Evolutionary conservation across 2,797 vertebrate genomes (phyloP).

Genomic region (Macropodus opercularis): DNA sequence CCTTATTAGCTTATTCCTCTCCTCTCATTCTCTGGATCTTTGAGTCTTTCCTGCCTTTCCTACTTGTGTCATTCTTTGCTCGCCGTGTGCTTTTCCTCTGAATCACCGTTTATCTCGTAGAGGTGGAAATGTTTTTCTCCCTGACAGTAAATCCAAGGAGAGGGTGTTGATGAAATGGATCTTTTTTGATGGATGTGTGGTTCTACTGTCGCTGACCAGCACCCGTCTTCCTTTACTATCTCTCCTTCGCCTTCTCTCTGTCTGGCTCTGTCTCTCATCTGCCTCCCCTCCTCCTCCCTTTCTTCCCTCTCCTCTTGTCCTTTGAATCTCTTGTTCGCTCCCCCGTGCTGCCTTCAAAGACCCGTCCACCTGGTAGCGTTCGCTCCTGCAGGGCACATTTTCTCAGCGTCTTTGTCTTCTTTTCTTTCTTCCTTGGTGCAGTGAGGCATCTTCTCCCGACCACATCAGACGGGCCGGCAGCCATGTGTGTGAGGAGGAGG

Average conservation of each 20-base stretch:
- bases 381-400: slow-evolving; percentile 31
- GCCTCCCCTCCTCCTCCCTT: background rate
- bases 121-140: too few relatives aligned
- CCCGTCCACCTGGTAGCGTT: slow-evolving; percentile 34
- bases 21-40: too few relatives aligned
- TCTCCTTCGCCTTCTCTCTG: too few relatives aligned
- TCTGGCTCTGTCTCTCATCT: slow-evolving; percentile 6
- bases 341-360: slow-evolving; percentile 35
- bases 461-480: slow-evolving; percentile 52
- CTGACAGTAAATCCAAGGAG: too few relatives aligned
- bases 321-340: slow-evolving; percentile 27
- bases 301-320: too few relatives aligned
- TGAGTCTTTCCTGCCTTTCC: slow-evolving; percentile 1
- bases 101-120: too few relatives aligned
- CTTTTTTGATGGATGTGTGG: too few relatives aligned
- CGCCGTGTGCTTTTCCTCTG: too few relatives aligned
- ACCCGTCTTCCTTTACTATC: slow-evolving; percentile 8
- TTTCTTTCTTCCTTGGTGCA: slow-evolving; percentile 15
- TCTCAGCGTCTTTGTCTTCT: slow-evolving; percentile 33
- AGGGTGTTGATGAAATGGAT: too few relatives aligned
- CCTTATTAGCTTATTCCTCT: background rate
- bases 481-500: background rate
- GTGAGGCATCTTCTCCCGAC: slow-evolving; percentile 45
- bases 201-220: background rate
- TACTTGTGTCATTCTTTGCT: too few relatives aligned